Evolutionary conservation across 2,797 vertebrate genomes (phyloP).

Genomic region (Anabas testudineus): DNA sequence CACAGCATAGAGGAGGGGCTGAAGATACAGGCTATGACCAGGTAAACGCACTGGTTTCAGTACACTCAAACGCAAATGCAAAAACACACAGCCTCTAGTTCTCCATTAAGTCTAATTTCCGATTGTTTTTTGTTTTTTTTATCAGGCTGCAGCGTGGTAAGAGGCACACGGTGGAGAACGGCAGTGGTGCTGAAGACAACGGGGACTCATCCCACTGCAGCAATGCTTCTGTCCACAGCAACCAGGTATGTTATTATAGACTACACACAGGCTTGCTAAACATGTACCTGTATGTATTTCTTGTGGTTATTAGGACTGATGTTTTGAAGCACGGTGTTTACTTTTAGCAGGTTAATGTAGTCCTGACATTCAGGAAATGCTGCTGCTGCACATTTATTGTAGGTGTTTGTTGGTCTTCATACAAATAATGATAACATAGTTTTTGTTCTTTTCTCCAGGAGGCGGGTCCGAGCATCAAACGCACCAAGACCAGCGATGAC

Average conservation of each 20-base stretch:
- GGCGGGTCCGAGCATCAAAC: slow-evolving; percentile 96
- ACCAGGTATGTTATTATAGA: slow-evolving; percentile 82
- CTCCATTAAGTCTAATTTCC: not conserved
- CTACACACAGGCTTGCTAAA: too few species aligned
- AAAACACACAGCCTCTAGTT: not conserved
- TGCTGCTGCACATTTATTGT: not conserved
- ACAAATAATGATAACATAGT: not conserved
- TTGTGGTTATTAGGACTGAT: not conserved
- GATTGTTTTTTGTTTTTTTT: not conserved
- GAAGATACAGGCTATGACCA: slow-evolving; percentile 98
- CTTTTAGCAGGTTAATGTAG: not conserved
- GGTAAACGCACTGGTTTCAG: slow-evolving; percentile 76
- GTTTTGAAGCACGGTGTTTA: not conserved
- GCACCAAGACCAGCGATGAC: slow-evolving; percentile 97
- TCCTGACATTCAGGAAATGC: not conserved
- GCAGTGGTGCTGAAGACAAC: slow-evolving; percentile 96
- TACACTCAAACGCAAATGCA: not conserved
- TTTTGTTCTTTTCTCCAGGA: slow-evolving; percentile 79
- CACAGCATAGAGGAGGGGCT: slow-evolving; percentile 98
- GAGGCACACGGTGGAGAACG: slow-evolving; percentile 96
- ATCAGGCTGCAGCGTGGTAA: slow-evolving; percentile 94
- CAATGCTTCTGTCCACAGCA: slow-evolving; percentile 97
- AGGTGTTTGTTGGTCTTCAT: not conserved
- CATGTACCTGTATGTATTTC: too few species aligned
- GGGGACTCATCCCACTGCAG: slow-evolving; percentile 98